These are phyloP conservation scores for Herpailurus yagouaroundi DNA, from an alignment of 2,113 vertebrate genomes.

Conservation along the genomic window DNA sequence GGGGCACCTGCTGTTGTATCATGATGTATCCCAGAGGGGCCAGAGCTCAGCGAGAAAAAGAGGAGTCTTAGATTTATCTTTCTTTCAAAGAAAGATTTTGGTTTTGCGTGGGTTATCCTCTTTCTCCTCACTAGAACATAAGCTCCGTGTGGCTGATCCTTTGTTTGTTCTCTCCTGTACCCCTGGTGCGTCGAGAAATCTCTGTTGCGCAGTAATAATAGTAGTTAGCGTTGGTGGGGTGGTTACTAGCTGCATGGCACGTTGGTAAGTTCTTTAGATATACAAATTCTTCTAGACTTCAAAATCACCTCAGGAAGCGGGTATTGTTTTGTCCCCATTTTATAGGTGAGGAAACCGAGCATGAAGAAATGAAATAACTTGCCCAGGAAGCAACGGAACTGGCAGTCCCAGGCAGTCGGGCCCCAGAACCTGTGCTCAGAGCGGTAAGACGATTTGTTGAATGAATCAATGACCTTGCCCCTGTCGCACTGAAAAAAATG, in stretches of 20 bases:
- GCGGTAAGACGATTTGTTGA: neutral
- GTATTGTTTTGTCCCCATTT: neutral
- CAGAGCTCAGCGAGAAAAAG: neutral
- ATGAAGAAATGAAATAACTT: neutral
- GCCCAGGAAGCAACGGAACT: neutral
- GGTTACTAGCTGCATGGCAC: neutral
- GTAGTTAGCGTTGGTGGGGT: neutral
- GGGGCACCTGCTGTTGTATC: fast-evolving
- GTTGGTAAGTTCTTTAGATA: neutral
- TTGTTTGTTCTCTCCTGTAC: neutral
- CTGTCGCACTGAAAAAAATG: neutral
- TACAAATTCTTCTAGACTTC: neutral
- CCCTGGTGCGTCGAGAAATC: neutral
- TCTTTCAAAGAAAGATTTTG: neutral
- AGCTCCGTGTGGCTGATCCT: neutral
- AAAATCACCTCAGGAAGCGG: neutral
- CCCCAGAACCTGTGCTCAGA: neutral
- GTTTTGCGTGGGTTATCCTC: neutral
- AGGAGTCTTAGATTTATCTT: neutral
- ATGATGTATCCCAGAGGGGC: no score
- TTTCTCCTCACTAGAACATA: neutral
- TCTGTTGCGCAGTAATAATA: fast-evolving
- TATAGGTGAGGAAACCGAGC: neutral
- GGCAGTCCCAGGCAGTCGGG: neutral
- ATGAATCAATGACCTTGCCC: neutral